Evolutionary conservation across 30 jellyfish, hydroid and myxozoan species (phyloP), one percentile per base, ranked within the genome.

Genomic region (Catostylus mosaicus): DNA sequence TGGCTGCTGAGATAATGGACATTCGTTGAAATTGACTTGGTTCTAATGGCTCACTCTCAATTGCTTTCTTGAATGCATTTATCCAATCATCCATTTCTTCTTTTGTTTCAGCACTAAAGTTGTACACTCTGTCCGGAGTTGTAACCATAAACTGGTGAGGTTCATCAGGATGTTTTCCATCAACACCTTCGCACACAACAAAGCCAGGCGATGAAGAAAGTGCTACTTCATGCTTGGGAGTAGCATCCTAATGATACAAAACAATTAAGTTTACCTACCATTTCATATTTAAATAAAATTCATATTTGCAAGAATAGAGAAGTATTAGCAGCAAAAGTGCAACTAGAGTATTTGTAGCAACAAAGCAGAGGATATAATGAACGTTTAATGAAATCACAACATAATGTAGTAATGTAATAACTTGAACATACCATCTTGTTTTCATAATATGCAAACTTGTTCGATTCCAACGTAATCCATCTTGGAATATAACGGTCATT

Each of bases 111-210:
- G 98, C 95, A 35, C 93, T 76, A 52, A 92, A 92, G 54, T 92
- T 92, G 64, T 23, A 92, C n/a, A 76, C 81, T 33, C 97, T 87
- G 2, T 63, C 80, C 37, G 90, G 92, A 16, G 98, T 66, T 47
- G 63, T 63, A 12, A 92, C 98, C 84, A 73, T 33, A 52, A 92
- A 92, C 18, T 91, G 88, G 52, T 92, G 80, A 32, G 96, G 95
- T 38, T 75, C 85, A 30, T 68, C 70, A 24, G 98, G 98, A 67
- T 92, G 98, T 30, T 51, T 92, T 29, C 98, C 98, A 63, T 86
- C 93, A 11, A 81, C 83, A 68, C 98, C 98, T 48, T 86, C 97
- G 37, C 78, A 36, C 9, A 84, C 96, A 22, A 34, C 40, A 40
- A 31, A 83, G 50, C 59, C 87, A 23, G 87, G 73, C 24, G 80